Conservation (phyloP, 2,113 vertebrate genomes). For the Thinocorus orbignyianus region DNA sequence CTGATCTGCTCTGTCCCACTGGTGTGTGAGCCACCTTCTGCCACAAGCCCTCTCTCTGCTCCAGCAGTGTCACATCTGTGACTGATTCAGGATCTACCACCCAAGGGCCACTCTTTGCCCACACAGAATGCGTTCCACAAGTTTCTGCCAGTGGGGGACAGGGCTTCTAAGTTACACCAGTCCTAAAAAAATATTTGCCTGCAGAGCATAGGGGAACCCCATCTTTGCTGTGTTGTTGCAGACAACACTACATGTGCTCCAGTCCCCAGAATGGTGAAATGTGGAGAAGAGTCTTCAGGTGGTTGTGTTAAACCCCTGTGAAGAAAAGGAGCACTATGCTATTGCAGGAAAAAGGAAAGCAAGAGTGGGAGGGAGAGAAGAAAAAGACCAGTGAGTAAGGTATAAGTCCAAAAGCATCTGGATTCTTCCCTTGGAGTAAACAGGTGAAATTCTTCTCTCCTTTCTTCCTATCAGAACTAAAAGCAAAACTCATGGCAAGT, state of each 20-base stretch:
- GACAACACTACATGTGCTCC: neutral
- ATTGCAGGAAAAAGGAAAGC: neutral
- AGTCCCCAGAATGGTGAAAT: neutral
- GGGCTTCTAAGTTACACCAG: neutral
- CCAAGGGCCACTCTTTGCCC: neutral
- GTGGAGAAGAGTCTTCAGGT: neutral
- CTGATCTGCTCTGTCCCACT: neutral
- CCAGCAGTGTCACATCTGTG: fast-evolving
- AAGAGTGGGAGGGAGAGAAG: neutral
- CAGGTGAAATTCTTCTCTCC: neutral
- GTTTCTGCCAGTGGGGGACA: neutral
- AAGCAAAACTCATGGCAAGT: neutral
- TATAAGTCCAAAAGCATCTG: neutral
- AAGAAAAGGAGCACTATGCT: neutral
- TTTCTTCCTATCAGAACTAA: neutral
- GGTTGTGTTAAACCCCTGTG: neutral
- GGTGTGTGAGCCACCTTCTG: fast-evolving
- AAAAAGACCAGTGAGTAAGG: neutral
- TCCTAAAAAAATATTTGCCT: neutral
- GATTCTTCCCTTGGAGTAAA: neutral
- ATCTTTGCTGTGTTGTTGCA: neutral
- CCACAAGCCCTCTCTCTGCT: neutral
- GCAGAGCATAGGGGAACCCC: neutral
- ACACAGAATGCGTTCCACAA: neutral
- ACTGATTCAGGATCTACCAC: neutral